Evolutionary conservation across 1,140 invertebrate genomes (phyloP), one percentile per base, ranked within the genome.

Genomic region (Platorchestia sp.): DNA sequence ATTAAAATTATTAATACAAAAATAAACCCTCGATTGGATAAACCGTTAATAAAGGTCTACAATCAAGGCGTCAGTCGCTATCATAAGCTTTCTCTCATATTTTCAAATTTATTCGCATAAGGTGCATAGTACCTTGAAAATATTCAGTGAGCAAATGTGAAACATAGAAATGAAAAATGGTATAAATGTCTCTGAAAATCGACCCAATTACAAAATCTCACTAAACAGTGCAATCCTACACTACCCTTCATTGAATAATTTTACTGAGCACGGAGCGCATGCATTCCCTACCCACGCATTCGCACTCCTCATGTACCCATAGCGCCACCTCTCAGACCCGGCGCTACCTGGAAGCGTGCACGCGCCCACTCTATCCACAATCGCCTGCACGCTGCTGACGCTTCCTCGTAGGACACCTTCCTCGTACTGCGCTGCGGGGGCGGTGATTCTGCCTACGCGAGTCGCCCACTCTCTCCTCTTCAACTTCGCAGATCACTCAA

Each of bases 401-500:
- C 87, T 89, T 43, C 87, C 87, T 89, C 87, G 87, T 89, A 42
- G 41, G 87, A 89, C 87, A 14, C 42, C 36, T 89, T 89, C 87
- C 87, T 89, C 87, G 41, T 89, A 41, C 41, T 42, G 87, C 87
- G 5, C 87, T 36, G 43, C 43, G 87, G 87, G 36, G 87, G 87
- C 41, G 87, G 43, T 42, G 41, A 3, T 36, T 36, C 43, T 44
- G 87, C 87, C 87, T 44, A 89, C 87, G 87, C 87, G 10, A 27
- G 87, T 89, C 87, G 87, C 87, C 87, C 87, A 89, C 87, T 89
- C 87, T 41, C 87, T 44, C 87, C 41, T 44, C 87, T 41, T 89
- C 87, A 44, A 36, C 87, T 75, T 19, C 59, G 59, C 47, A 51
- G 47, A 51, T 51, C 47, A 51, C 59, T 75, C 59, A 75, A 75